Evolutionary conservation across 2,797 vertebrate species (phyloP).

Genomic region (Garrulus glandarius): DNA sequence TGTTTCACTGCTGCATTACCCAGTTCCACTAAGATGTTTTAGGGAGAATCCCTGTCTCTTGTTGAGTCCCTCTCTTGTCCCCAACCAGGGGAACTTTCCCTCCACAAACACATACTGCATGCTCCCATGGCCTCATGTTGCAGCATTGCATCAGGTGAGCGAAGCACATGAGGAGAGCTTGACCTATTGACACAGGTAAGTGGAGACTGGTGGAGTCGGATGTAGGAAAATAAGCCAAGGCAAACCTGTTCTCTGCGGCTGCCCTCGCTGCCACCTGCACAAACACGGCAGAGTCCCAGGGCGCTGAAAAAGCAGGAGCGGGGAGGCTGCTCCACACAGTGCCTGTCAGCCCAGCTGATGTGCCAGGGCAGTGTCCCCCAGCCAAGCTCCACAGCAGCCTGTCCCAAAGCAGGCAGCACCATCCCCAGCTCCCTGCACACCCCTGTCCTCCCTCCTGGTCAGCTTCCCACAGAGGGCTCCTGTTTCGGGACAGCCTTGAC

Average conservation of each 20-base stretch:
- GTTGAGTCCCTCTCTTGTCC: background rate
- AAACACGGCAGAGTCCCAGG: background rate
- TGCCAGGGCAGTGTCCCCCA: background rate
- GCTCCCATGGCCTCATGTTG: background rate
- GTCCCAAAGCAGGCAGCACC: background rate
- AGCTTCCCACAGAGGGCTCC: background rate
- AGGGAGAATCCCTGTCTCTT: background rate
- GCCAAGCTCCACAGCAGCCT: background rate
- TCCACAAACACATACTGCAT: background rate
- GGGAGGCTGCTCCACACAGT: background rate
- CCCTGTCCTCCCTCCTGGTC: background rate
- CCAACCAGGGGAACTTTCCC: background rate
- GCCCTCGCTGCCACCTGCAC: background rate
- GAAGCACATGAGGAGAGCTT: background rate
- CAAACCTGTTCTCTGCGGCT: background rate
- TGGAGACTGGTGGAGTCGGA: background rate
- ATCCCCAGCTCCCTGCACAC: fast-evolving
- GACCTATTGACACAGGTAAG: background rate
- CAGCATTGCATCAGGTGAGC: background rate
- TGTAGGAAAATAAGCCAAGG: background rate
- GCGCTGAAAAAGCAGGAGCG: background rate
- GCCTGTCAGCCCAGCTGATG: background rate
- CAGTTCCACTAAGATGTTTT: background rate
- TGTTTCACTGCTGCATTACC: background rate
- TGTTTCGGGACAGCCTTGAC: background rate